phyloP scores from a whole-genome alignment of 2,113 vertebrate genomes.

The Nanorana parkeri region DNA sequence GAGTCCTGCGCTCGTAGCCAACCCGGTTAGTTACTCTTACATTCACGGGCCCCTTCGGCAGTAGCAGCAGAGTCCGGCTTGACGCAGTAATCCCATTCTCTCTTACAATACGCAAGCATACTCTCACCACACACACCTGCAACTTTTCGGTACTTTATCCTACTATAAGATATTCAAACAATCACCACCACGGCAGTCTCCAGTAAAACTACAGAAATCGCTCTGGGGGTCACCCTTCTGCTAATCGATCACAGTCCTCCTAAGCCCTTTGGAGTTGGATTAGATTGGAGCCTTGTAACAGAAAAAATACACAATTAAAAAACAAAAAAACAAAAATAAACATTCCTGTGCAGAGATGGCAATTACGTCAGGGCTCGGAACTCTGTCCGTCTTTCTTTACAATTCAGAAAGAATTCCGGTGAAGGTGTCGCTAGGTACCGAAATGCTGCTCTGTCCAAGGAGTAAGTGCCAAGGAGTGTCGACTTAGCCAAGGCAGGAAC shows the following conservation, averaged over 20 bases:
- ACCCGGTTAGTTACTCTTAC: not conserved
- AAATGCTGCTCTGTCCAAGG: slow-evolving; percentile 11
- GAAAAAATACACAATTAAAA: not conserved
- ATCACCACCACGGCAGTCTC: slow-evolving; percentile 18
- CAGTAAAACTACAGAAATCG: not conserved
- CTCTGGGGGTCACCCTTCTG: not conserved
- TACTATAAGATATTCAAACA: slow-evolving; percentile 10
- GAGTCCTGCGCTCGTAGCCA: not conserved
- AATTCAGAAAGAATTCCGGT: slow-evolving; percentile 19
- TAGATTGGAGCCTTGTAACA: not conserved
- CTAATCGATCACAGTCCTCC: not conserved
- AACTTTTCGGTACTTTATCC: slow-evolving; percentile 2
- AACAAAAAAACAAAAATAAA: not conserved
- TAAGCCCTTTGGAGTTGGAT: not conserved
- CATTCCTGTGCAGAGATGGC: slow-evolving; percentile 15
- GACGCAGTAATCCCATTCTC: not conserved
- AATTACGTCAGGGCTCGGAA: slow-evolving; percentile 5
- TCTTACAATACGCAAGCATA: slow-evolving; percentile 9
- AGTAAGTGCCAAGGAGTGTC: not conserved
- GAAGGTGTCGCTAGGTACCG: not conserved
- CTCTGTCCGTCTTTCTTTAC: slow-evolving; percentile 24
- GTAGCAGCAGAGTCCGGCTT: slow-evolving; percentile 32
- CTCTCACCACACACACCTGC: slow-evolving; percentile 5
- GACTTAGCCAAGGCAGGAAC: slow-evolving; percentile 17
- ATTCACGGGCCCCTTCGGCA: slow-evolving; percentile 7